Base-by-base conservation (phyloP, 2,888 invertebrate genomes). In the Horisme vitalbata region DNA sequence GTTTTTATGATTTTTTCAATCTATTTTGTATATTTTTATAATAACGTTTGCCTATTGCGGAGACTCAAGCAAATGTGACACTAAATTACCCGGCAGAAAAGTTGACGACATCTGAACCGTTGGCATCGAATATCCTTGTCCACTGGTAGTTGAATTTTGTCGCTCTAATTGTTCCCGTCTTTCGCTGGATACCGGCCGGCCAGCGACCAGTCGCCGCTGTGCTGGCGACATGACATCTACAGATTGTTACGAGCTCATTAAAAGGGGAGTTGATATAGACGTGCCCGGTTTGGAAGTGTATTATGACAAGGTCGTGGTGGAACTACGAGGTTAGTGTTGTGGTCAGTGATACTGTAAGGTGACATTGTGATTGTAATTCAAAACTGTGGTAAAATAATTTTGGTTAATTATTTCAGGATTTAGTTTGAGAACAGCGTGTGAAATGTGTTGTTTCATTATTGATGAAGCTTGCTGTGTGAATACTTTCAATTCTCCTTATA, bases 271-370 rank as follows among this genome's bases (percentile, higher is more conserved):
- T 11, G 87, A 88, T 57, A 83, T 86, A 12, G 90, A 90, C 70
- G 89, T 90, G 66, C 90, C 90, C 2, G 90, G 91, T 24, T 71
- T 91, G 63, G 91, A 91, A 49, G 75, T 81, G 53, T 92, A 91
- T 71, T 92, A 90, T 71, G 92, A 92, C 65, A 91, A 90, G 78
- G 89, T 91, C 45, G 91, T 92, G 49, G 61, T 79, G 52, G 91
- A 92, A 70, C 82, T 92, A 10, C 79, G 92, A 91, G 92, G 92
- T 92, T 80, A 66, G 83, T 83, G 27, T 10, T 57, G 58, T 56
- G 50, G 49, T 52, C 11, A 12, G 27, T 23, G 26, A 26, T 26
- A 4, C n/a, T 11, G 26, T 10, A 6, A 18, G 6, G 10, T 5
- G 26, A 4, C n/a, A 11, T 10, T 10, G 6, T 10, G 24, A 24